Evolutionary conservation across 2,888 invertebrate species (phyloP).

Genomic region (Hypercompe scribonia): DNA sequence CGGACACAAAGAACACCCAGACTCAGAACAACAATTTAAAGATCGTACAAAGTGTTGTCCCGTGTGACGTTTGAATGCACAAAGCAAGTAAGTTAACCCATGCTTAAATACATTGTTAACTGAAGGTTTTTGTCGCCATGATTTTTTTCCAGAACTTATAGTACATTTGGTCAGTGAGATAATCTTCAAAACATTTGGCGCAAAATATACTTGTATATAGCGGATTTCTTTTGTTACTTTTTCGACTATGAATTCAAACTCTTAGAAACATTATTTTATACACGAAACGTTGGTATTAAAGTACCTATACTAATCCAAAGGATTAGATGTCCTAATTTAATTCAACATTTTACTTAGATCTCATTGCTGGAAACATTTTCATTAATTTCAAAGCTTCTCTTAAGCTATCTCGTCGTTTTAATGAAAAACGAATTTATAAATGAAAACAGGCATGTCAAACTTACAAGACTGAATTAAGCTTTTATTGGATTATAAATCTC

Average conservation of each 20-base stretch:
- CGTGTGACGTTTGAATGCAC: too few relatives aligned
- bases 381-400: constrained; percentile 62
- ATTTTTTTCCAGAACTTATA: background rate
- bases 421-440: constrained; percentile 61
- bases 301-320: background rate
- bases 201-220: background rate
- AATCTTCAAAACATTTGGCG: background rate
- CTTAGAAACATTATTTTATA: background rate
- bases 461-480: constrained; percentile 1
- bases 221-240: background rate
- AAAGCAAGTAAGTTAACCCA: too few relatives aligned
- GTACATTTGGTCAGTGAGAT: background rate
- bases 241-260: background rate
- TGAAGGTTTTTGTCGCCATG: too few relatives aligned
- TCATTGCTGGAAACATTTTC: constrained; percentile 48
- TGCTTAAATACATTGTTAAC: too few relatives aligned
- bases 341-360: background rate
- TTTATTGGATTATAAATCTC: constrained; percentile 1
- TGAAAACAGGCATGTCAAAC: constrained; percentile 32
- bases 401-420: constrained; percentile 53
- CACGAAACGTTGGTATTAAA: background rate
- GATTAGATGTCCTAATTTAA: background rate
- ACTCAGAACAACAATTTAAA: too few relatives aligned
- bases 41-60: too few relatives aligned
- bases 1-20: too few relatives aligned